These are phyloP conservation scores for Chlorocebus sabaeus DNA, from an alignment of 2,113 vertebrate species.

Conservation along the genomic window DNA sequence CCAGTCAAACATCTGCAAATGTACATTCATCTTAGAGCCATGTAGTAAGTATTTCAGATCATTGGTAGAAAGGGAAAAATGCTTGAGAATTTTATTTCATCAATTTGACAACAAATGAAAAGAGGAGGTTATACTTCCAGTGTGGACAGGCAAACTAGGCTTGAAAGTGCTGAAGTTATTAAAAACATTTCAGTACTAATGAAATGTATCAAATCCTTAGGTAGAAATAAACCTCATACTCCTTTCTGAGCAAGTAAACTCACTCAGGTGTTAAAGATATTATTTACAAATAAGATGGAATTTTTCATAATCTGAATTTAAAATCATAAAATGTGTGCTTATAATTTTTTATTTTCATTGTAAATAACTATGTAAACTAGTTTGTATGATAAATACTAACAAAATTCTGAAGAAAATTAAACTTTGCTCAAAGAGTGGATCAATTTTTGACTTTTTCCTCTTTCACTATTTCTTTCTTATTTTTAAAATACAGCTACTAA, in stretches of 20 bases:
- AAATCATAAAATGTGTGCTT: slow-evolving; percentile 76
- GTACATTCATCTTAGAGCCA: slow-evolving; percentile 94
- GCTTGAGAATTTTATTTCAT: slow-evolving; percentile 96
- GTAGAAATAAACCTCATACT: slow-evolving; percentile 93
- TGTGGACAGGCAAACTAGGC: slow-evolving; percentile 92
- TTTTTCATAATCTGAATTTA: slow-evolving; percentile 58
- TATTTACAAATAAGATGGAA: neutral
- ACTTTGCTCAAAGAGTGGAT: slow-evolving; percentile 45
- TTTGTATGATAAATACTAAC: slow-evolving; percentile 83
- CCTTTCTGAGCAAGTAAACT: slow-evolving; percentile 96
- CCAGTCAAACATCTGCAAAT: slow-evolving; percentile 93
- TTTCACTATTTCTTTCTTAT: neutral
- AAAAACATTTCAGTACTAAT: slow-evolving; percentile 95
- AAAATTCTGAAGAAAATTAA: slow-evolving; percentile 78
- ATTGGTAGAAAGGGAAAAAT: slow-evolving; percentile 92
- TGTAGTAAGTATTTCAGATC: slow-evolving; percentile 91
- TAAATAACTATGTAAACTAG: slow-evolving; percentile 82
- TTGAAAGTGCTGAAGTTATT: slow-evolving; percentile 96
- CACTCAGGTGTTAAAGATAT: slow-evolving; percentile 90
- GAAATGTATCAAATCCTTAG: slow-evolving; percentile 93
- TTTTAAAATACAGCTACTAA: neutral
- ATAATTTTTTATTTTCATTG: slow-evolving; percentile 78
- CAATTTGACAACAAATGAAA: slow-evolving; percentile 94
- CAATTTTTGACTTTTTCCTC: neutral
- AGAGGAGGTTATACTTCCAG: slow-evolving; percentile 93